phyloP scores from a whole-genome alignment of 2,797 vertebrate species.

The Melanotaenia nigrans region DNA sequence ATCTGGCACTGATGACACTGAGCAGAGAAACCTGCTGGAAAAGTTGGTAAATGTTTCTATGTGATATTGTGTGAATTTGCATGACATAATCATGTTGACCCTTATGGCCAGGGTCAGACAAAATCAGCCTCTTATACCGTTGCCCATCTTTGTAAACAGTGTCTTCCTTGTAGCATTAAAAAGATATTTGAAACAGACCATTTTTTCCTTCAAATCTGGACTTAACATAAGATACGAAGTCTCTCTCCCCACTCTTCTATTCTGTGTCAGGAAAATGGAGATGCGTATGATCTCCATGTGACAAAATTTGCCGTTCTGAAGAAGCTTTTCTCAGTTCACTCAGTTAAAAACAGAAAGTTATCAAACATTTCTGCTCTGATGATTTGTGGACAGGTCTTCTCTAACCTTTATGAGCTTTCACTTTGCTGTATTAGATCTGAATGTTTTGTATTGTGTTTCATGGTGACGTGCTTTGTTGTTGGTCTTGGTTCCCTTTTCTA shows the following conservation, averaged over 20 bases:
- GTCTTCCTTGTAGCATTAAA: background rate
- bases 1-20: background rate
- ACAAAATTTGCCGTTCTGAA: conserved; percentile 25
- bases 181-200: background rate
- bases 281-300: conserved; percentile 11
- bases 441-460: conserved; percentile 59
- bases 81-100: background rate
- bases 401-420: conserved; percentile 7
- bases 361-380: background rate
- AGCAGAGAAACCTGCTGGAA: background rate
- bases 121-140: background rate
- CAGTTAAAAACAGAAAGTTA: conserved; percentile 10
- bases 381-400: background rate
- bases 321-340: background rate
- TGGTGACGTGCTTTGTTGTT: conserved; percentile 49
- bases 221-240: background rate
- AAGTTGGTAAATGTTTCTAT: background rate
- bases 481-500: conserved; percentile 48
- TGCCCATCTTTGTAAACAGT: background rate
- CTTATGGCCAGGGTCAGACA: background rate
- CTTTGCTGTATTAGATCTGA: conserved; percentile 50
- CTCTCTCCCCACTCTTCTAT: background rate
- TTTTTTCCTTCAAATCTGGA: conserved; percentile 1
- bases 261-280: conserved; percentile 16
- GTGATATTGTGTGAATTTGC: background rate